Percentiles rank a stretch among this genome's conserved stretches.
phyloP scores from a whole-genome alignment of 1,140 invertebrate species.

The Cydia fagiglandana region DNA sequence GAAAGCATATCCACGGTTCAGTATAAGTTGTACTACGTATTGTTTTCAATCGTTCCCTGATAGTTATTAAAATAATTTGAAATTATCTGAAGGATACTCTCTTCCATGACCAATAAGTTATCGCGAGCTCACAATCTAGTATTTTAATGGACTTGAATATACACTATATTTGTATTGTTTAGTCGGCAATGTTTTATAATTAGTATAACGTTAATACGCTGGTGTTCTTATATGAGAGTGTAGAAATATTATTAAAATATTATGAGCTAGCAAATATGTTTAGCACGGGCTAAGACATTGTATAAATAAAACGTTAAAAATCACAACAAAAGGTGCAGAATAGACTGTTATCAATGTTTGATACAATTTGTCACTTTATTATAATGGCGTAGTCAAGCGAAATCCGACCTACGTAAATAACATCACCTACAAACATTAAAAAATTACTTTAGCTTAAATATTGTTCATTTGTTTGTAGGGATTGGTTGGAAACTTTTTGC shows the following conservation, averaged over 20 bases:
- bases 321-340: not conserved
- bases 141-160: conserved; percentile 10
- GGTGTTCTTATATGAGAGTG: not conserved
- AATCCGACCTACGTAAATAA: not conserved
- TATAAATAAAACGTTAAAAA: not conserved
- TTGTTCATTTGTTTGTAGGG: too few relatives aligned
- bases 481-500: too few relatives aligned
- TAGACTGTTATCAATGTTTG: too few relatives aligned
- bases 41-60: not conserved
- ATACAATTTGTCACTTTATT: too few relatives aligned
- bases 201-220: conserved; percentile 7
- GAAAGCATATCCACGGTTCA: too few relatives aligned
- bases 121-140: conserved; percentile 19
- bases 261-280: not conserved
- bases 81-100: conserved; percentile 29
- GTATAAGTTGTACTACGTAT: not conserved
- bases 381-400: not conserved
- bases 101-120: conserved; percentile 14
- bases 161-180: conserved; percentile 19
- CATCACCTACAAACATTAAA: too few relatives aligned
- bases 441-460: too few relatives aligned
- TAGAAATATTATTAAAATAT: not conserved
- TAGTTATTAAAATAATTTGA: not conserved
- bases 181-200: conserved; percentile 27
- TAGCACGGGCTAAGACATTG: not conserved